A percentile compares a stretch with the other conserved stretches of the same genome.
Evolutionary conservation across 1,140 invertebrate species (phyloP).

Genomic region (Choristoneura fumiferana): DNA sequence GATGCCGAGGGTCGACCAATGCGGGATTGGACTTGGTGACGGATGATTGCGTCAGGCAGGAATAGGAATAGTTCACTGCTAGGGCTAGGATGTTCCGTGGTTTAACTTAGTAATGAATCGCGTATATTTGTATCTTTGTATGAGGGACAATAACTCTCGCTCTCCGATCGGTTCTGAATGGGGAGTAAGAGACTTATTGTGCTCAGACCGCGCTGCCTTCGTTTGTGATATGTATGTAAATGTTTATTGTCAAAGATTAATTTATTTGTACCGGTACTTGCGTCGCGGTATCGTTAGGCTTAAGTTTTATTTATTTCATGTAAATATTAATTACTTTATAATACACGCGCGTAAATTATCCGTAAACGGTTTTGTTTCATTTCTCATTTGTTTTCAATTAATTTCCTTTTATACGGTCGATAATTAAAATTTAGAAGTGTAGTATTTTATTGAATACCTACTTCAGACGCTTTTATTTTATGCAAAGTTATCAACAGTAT

Average conservation of each 20-base stretch:
- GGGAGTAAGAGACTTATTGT: slow-evolving; percentile 70
- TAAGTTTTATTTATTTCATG: slow-evolving; percentile 53
- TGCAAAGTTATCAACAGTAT: neutral
- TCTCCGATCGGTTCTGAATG: slow-evolving; percentile 36
- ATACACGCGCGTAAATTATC: slow-evolving; percentile 61
- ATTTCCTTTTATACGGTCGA: slow-evolving; percentile 23
- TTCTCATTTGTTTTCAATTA: slow-evolving; percentile 36
- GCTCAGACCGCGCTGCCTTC: slow-evolving; percentile 33
- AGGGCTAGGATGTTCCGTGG: slow-evolving; percentile 20
- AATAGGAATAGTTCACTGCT: slow-evolving; percentile 43
- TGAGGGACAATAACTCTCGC: slow-evolving; percentile 66
- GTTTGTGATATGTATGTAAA: slow-evolving; percentile 45
- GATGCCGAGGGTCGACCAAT: slow-evolving; percentile 33
- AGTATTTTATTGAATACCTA: neutral
- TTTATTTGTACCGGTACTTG: slow-evolving; percentile 21
- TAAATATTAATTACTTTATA: slow-evolving; percentile 54
- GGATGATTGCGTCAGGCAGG: slow-evolving; percentile 38
- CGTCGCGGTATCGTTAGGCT: slow-evolving; percentile 33
- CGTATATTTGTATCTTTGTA: too few relatives aligned
- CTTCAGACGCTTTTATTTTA: neutral
- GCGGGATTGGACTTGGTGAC: slow-evolving; percentile 42
- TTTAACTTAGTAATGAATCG: too few relatives aligned
- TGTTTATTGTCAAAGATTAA: slow-evolving; percentile 21
- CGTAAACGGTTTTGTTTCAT: slow-evolving; percentile 37
- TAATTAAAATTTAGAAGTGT: neutral